Conservation (phyloP, 2,888 invertebrate species). For the Craniophora ligustri region DNA sequence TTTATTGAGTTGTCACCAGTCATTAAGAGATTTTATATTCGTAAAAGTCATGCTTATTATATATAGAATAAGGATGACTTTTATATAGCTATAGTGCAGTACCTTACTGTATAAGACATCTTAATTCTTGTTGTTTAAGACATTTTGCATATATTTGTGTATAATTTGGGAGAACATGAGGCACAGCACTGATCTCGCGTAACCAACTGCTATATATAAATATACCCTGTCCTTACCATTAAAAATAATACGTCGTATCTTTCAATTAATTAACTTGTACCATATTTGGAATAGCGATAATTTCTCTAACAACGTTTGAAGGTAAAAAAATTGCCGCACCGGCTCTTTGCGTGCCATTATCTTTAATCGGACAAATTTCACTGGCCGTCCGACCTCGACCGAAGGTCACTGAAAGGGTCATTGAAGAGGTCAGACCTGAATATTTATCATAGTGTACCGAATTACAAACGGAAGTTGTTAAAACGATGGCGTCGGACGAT, state of each 20-base stretch:
- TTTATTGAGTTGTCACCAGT: too few species aligned
- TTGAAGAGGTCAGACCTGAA: too few species aligned
- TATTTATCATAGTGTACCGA: conserved; percentile 6
- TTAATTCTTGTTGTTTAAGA: too few species aligned
- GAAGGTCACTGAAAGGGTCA: conserved; percentile 22
- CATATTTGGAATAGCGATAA: conserved; percentile 7
- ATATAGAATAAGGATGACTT: too few species aligned
- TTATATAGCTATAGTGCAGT: too few species aligned
- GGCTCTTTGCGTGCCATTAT: conserved; percentile 24
- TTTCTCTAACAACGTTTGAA: conserved; percentile 25
- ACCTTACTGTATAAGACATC: too few species aligned
- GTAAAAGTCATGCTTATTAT: too few species aligned
- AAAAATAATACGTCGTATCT: conserved; percentile 3
- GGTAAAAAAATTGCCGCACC: conserved; percentile 10
- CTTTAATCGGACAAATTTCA: conserved; percentile 33
- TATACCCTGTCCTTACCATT: not conserved
- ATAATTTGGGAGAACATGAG: too few species aligned
- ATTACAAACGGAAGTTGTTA: conserved; percentile 10
- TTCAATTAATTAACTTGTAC: conserved; percentile 7
- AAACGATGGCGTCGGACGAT: not conserved
- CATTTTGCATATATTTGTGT: too few species aligned
- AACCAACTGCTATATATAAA: too few species aligned
- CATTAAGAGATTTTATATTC: too few species aligned
- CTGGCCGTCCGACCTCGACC: conserved; percentile 17
- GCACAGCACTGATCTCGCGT: too few species aligned